Evolutionary conservation across 2,113 vertebrate species (phyloP).

Genomic region (Scophthalmus maximus): DNA sequence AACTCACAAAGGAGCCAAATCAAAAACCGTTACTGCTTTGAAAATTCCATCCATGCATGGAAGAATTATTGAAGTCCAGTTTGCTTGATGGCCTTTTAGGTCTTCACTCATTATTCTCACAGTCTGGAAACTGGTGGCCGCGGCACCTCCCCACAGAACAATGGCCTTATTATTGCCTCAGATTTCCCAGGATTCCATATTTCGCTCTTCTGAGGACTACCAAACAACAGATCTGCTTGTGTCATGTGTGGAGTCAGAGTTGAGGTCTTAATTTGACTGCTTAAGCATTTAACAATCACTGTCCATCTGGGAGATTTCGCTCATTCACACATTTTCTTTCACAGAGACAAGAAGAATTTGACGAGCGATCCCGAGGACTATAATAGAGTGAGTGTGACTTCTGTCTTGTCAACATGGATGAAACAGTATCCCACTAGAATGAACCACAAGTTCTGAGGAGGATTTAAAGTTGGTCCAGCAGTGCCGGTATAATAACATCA

Average conservation of each 20-base stretch:
- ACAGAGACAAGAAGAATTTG: constrained; percentile 68
- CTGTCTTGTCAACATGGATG: constrained; percentile 66
- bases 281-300: constrained; percentile 73
- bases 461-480: constrained; percentile 28
- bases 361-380: constrained; percentile 60
- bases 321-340: constrained; percentile 77
- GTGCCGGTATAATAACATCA: constrained; percentile 34
- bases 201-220: constrained; percentile 30
- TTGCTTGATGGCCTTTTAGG: constrained; percentile 29
- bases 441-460: constrained; percentile 24
- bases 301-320: constrained; percentile 79
- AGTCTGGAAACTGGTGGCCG: not conserved
- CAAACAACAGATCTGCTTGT: constrained; percentile 35
- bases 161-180: constrained; percentile 38
- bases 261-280: constrained; percentile 61
- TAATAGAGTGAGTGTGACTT: constrained; percentile 74
- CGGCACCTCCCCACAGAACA: constrained; percentile 24
- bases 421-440: constrained; percentile 64
- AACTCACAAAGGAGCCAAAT: constrained; percentile 55
- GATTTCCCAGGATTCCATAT: constrained; percentile 56
- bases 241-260: constrained; percentile 55
- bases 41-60: constrained; percentile 20
- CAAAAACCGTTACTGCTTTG: constrained; percentile 35
- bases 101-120: constrained; percentile 37
- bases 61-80: constrained; percentile 20